Conservation (phyloP, 2,797 vertebrate genomes). For the Sebastes nivosus region DNA sequence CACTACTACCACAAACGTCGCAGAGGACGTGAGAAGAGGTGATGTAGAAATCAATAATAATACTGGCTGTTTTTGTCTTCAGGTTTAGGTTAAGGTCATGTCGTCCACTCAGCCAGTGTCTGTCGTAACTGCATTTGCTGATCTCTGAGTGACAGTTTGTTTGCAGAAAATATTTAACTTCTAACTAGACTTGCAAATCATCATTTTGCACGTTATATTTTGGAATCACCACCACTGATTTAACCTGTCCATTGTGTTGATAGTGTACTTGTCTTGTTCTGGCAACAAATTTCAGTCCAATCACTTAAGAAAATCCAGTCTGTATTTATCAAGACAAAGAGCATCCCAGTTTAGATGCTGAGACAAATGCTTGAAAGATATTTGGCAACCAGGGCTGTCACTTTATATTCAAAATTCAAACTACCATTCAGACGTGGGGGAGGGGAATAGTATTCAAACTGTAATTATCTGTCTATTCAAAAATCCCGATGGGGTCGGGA, state of each 20-base stretch:
- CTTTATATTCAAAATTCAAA: not conserved
- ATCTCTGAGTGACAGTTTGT: not conserved
- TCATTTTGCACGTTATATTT: not conserved
- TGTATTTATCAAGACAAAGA: not conserved
- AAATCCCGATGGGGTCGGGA: not conserved
- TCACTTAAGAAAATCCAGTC: not conserved
- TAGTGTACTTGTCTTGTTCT: not conserved
- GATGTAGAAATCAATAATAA: not conserved
- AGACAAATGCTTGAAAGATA: not conserved
- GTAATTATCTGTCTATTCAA: not conserved
- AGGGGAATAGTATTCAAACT: accelerated
- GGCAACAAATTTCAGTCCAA: not conserved
- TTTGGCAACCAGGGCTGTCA: not conserved
- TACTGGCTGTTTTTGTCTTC: not conserved
- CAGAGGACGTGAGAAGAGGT: too few relatives aligned
- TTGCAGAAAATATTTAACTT: not conserved
- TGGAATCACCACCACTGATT: not conserved
- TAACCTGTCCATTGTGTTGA: not conserved
- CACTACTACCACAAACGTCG: not conserved
- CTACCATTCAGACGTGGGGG: not conserved
- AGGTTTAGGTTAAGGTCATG: not conserved
- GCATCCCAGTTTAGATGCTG: not conserved
- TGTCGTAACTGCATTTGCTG: not conserved
- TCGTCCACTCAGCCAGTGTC: not conserved
- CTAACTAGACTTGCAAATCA: not conserved